phyloP scores from a whole-genome alignment of 1,140 invertebrate species.

The Cherax quadricarinatus region DNA sequence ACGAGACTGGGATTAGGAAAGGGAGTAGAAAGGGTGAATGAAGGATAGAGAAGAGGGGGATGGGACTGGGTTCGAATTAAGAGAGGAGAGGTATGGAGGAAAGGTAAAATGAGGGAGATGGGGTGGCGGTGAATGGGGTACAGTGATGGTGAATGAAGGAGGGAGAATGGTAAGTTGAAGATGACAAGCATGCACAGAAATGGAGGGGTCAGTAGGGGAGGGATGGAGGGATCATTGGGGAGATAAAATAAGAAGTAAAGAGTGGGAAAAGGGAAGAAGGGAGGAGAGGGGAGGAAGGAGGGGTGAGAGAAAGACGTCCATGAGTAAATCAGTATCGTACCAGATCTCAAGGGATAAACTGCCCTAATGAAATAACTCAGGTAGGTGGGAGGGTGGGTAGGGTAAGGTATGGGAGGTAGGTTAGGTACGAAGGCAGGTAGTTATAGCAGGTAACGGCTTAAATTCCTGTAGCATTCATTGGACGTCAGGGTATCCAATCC shows the following conservation, averaged over 20 bases:
- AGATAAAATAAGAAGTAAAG: too few species aligned
- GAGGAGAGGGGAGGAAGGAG: background rate
- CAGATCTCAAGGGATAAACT: slow-evolving; percentile 21
- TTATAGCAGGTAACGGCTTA: slow-evolving; percentile 55
- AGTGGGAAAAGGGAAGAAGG: background rate
- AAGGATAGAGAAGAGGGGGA: background rate
- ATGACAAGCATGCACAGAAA: too few species aligned
- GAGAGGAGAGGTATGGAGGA: background rate
- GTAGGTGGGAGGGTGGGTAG: background rate
- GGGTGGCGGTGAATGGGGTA: too few species aligned
- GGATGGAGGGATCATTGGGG: too few species aligned
- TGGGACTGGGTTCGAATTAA: background rate
- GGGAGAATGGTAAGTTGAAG: too few species aligned
- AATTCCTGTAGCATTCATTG: slow-evolving; percentile 51
- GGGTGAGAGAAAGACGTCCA: background rate
- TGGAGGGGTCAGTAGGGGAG: too few species aligned
- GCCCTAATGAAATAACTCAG: slow-evolving; percentile 39
- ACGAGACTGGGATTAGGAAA: background rate
- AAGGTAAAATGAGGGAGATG: background rate
- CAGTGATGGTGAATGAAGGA: too few species aligned
- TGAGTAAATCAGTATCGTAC: slow-evolving; percentile 44
- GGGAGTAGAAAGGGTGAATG: background rate
- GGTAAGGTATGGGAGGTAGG: background rate
- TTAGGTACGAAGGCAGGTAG: background rate
- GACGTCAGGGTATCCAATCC: slow-evolving; percentile 2